Evolutionary conservation across 2,888 invertebrate genomes (phyloP).

Genomic region (Entomobrya multifasciata): DNA sequence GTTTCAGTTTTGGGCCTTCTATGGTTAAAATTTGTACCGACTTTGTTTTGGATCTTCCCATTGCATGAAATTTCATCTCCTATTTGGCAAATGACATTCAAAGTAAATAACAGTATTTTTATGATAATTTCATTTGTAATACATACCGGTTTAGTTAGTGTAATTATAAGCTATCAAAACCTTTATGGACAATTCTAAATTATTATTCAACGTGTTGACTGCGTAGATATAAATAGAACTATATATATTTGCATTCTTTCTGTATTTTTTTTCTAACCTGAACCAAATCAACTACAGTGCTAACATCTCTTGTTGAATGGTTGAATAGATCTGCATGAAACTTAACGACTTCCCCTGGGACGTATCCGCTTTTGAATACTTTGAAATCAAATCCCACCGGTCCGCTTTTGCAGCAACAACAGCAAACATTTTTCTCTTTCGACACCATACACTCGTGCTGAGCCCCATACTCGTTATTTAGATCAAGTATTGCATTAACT

Average conservation of each 20-base stretch:
- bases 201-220: background rate
- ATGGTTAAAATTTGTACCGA: constrained; percentile 59
- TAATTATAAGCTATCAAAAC: no score
- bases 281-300: constrained; percentile 57
- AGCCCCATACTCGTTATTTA: constrained; percentile 69
- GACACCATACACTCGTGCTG: constrained; percentile 43
- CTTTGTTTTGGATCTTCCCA: constrained; percentile 60
- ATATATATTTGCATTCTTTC: background rate
- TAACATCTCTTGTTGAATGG: constrained; percentile 61
- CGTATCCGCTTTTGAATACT: constrained; percentile 64
- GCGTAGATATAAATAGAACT: background rate
- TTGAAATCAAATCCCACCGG: constrained; percentile 71
- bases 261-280: constrained; percentile 48
- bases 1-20: constrained; percentile 65
- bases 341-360: constrained; percentile 72
- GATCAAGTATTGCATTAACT: constrained; percentile 73
- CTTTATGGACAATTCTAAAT: no score
- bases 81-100: background rate
- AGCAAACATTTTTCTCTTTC: constrained; percentile 68
- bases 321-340: constrained; percentile 71
- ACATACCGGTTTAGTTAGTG: no score
- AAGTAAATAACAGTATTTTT: background rate
- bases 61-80: constrained; percentile 60
- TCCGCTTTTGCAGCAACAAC: constrained; percentile 69
- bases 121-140: background rate